phyloP scores from a whole-genome alignment of 37 sponge, comb jelly and placozoan species.

The Theonella swinhoei region DNA sequence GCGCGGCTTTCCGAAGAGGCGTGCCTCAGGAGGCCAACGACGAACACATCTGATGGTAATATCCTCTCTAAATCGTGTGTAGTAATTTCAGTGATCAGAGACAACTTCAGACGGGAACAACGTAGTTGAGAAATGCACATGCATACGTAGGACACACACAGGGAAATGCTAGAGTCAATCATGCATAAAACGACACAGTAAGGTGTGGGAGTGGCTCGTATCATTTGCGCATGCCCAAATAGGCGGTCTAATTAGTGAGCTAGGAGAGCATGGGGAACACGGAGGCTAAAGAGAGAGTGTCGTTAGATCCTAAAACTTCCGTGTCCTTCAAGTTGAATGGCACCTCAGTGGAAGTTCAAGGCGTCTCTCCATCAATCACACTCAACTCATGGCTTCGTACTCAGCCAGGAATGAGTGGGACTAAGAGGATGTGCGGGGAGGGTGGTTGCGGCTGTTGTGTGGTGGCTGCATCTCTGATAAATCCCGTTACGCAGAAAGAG shows the following conservation, averaged over 20 bases:
- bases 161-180: not conserved
- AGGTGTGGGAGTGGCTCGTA: not conserved
- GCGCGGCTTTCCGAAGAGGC: not conserved
- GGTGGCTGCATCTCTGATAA: conserved; percentile 23
- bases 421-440: conserved; percentile 85
- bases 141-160: too few relatives aligned
- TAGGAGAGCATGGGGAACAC: not conserved
- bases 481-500: conserved; percentile 39
- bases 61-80: too few relatives aligned
- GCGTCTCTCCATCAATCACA: conserved; percentile 41
- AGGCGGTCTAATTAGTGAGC: not conserved
- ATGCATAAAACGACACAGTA: not conserved
- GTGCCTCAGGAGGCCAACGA: not conserved
- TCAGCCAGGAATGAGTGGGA: conserved; percentile 71
- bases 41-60: too few relatives aligned
- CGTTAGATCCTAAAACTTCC: conserved; percentile 39
- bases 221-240: not conserved
- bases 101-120: too few relatives aligned
- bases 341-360: conserved; percentile 12
- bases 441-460: conserved; percentile 87
- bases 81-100: too few relatives aligned
- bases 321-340: conserved; percentile 70
- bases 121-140: too few relatives aligned
- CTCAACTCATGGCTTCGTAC: conserved; percentile 74
- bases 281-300: not conserved